A percentile compares a stretch with the other conserved stretches of the same genome.
phyloP scores from a whole-genome alignment of 1,140 invertebrate genomes.

The Drosophila athabasca region DNA sequence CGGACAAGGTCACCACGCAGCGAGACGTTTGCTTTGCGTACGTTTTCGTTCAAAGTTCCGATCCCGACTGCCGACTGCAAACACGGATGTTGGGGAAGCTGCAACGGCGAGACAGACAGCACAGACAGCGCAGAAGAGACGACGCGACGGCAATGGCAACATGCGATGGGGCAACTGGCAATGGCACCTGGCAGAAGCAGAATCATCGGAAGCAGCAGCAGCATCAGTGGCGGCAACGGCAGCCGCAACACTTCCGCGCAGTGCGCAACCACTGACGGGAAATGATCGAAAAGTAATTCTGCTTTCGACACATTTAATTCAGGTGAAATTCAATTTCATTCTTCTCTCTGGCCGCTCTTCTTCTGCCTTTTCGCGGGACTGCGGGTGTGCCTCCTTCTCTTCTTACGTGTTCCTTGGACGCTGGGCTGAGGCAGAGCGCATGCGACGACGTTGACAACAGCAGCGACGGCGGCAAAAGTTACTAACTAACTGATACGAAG shows the following conservation, averaged over 20 bases:
- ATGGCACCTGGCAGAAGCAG: background rate
- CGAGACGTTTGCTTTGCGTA: constrained; percentile 1
- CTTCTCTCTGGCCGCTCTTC: no score
- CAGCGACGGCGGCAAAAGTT: constrained; percentile 65
- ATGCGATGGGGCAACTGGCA: no score
- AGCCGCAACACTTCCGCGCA: constrained; percentile 16
- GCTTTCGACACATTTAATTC: constrained; percentile 41
- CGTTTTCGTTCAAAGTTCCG: constrained; percentile 6
- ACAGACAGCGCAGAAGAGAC: background rate
- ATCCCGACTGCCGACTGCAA: constrained; percentile 19
- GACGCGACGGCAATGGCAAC: no score
- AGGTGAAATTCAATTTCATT: constrained; percentile 29
- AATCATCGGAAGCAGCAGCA: background rate
- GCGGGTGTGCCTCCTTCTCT: background rate
- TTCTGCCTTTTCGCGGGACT: no score
- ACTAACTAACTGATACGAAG: constrained; percentile 76
- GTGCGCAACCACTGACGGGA: constrained; percentile 42
- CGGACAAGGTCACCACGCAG: constrained; percentile 21
- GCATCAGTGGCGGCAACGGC: background rate
- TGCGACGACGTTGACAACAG: background rate
- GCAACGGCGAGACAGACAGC: constrained; percentile 11
- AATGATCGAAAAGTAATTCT: constrained; percentile 68
- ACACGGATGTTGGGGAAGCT: constrained; percentile 15
- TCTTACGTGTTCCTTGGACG: constrained; percentile 30
- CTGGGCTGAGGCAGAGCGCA: background rate